phyloP scores from a whole-genome alignment of 2,113 vertebrate species.

The Archilochus colubris region DNA sequence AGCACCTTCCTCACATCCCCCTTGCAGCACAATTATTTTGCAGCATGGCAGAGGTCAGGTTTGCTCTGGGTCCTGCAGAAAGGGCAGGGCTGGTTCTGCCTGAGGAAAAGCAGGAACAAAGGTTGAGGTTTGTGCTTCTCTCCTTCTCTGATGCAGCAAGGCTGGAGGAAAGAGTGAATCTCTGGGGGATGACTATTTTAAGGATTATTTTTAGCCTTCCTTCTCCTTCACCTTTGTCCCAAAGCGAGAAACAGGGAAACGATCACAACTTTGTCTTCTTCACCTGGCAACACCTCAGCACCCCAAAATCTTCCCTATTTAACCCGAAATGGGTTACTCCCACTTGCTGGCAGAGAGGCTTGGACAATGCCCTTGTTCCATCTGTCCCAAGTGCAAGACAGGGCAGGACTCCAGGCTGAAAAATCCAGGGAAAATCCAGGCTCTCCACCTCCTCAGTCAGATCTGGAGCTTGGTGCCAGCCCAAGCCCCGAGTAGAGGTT shows the following conservation, averaged over 20 bases:
- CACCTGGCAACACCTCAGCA: not conserved
- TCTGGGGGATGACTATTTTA: not conserved
- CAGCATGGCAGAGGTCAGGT: not conserved
- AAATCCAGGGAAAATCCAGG: not conserved
- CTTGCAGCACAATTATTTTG: not conserved
- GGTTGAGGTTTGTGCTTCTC: not conserved
- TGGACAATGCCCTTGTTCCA: not conserved
- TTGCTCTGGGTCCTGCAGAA: not conserved
- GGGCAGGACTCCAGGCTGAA: too few species aligned
- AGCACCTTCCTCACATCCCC: not conserved
- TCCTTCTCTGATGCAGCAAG: not conserved
- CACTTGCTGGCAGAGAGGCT: not conserved
- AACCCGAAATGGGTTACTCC: not conserved
- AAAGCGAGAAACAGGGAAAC: not conserved
- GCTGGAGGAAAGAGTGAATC: not conserved
- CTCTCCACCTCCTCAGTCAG: not conserved
- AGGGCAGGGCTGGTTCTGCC: not conserved
- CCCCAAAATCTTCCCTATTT: not conserved
- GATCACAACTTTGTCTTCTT: not conserved
- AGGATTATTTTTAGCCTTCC: not conserved
- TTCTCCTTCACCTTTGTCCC: not conserved
- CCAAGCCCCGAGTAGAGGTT: not conserved
- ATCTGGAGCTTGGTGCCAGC: not conserved
- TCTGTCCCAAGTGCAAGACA: not conserved
- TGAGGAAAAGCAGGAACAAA: not conserved